phyloP scores from a whole-genome alignment of 2,113 vertebrate species.

The Rhinoptilus africanus region DNA sequence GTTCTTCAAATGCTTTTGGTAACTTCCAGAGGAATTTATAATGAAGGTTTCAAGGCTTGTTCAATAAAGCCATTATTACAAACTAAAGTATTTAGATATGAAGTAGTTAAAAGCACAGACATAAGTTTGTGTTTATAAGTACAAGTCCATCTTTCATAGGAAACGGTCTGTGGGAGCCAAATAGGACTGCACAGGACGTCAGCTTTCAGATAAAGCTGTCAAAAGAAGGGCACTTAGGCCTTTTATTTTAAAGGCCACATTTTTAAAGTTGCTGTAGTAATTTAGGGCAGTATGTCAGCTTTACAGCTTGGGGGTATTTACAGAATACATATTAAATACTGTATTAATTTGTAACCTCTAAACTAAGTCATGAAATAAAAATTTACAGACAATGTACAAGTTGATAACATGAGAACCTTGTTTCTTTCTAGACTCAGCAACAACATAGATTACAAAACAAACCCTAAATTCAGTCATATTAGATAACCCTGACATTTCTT shows the following conservation, averaged over 20 bases:
- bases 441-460: not conserved
- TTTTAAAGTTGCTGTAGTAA: not conserved
- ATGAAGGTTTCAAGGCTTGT: not conserved
- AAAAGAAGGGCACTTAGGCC: not conserved
- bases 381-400: too few species aligned
- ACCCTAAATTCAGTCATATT: not conserved
- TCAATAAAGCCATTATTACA: not conserved
- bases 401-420: not conserved
- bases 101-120: not conserved
- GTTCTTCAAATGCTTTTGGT: not conserved
- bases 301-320: not conserved
- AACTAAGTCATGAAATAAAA: not conserved
- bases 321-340: not conserved
- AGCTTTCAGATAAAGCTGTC: too few species aligned
- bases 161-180: too few species aligned
- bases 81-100: not conserved
- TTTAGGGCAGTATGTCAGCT: not conserved
- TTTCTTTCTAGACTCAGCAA: not conserved
- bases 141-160: too few species aligned
- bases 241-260: not conserved
- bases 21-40: not conserved
- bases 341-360: not conserved
- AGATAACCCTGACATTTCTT: not conserved
- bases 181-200: too few species aligned
- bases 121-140: too few species aligned